Evolutionary conservation across 2,888 invertebrate species (phyloP), one percentile per base, ranked within the genome.

Genomic region (Biston stratarius): DNA sequence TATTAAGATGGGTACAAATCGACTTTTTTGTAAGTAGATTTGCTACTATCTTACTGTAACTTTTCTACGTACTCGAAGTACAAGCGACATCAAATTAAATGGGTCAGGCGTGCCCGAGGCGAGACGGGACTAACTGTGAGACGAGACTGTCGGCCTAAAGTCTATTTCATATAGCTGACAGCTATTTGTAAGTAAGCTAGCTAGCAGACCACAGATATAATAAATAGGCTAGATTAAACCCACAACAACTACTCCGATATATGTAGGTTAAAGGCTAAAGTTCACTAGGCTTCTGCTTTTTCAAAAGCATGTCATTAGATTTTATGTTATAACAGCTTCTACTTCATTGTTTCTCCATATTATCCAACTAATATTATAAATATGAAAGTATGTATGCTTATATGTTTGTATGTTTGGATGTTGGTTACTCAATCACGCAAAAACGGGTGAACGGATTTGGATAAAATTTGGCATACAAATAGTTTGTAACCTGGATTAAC

Each of bases 31-130:
- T 1, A 42, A 11, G 42, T 42, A 42, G 1, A 10, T 42, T 10
- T 10, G n/a, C 34, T 34, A 40, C 24, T n/a, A 24, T 49, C 61
- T 9, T 52, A 58, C 66, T 66, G 61, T n/a, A 12, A 33, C 10
- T 36, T 63, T 47, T 52, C 47, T 48, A 34, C 56, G 49, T 44
- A 44, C 15, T 44, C 5, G 49, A 49, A 71, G 73, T 79, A 75
- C 72, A 78, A 77, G 78, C 83, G 83, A 80, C 83, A 81, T 84
- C 83, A 84, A 87, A 88, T 87, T 87, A 90, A 90, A 88, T 85
- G 80, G 88, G 87, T 87, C 88, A 87, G 82, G 79, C 83, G 75
- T 77, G 77, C 77, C 74, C 66, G 67, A 71, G 74, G 75, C 74
- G 69, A 69, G 61, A 56, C 52, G 55, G 56, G 64, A 74, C 75